Evolutionary conservation across 2,888 invertebrate genomes (phyloP), one percentile per base, ranked within the genome.

Genomic region (Brenthis hecate): DNA sequence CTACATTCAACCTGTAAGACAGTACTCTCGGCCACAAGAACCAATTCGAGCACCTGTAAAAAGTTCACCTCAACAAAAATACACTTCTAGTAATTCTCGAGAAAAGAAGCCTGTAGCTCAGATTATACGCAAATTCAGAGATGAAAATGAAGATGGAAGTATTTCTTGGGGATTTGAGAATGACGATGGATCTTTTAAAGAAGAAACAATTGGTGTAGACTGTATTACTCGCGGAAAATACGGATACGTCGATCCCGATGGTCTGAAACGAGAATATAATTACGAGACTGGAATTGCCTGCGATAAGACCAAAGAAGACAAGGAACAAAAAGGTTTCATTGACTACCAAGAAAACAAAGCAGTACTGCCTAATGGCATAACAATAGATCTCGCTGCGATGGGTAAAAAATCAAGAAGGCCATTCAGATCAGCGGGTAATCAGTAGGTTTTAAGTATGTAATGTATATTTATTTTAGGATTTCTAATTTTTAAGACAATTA

Each of bases 81-180:
- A 90, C 73, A 81, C 83, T 66, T 86, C 83, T 72, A 88, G 83
- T 19, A 81, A 87, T 75, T 81, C 81, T n/a, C 86, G 93, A 57
- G 93, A 92, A 64, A 95, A 93, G 83, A 96, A 95, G 75, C 96
- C 96, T 0, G 96, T 96, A 0, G 95, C 96, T 32, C 96, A 96
- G 85, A 95, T 95, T 72, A 88, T 94, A 73, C 92, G 95, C 66
- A 95, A 95, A 81, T 97, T 95, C 89, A 94, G 96, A 64, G 96
- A 96, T 56, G 97, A 97, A 83, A 96, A 97, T 80, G 93, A 94
- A 36, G 96, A 96, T 76, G 96, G 96, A 54, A 97, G 96, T 81
- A 97, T 97, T 77, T 96, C 96, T 0, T 97, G 97, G 97, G 97
- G 97, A 61, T 97, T 96, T 80, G 97, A 97, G 85, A 97, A 97